Conservation (phyloP, 2,113 vertebrate species). For the Bubo blakistoni region DNA sequence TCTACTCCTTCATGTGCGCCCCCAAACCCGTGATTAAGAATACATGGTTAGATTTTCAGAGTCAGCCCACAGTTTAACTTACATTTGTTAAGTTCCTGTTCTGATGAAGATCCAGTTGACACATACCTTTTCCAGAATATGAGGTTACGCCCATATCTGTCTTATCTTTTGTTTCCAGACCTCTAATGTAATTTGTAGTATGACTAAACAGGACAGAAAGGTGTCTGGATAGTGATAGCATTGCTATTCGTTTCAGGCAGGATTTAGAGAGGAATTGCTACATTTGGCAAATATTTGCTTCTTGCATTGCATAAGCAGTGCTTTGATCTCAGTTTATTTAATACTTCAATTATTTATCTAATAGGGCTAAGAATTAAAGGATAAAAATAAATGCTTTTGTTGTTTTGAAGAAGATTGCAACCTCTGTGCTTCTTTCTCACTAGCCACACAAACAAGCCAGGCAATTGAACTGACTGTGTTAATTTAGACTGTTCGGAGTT, state of each 20-base stretch:
- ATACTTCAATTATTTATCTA: background rate
- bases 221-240: background rate
- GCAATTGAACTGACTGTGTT: background rate
- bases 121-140: background rate
- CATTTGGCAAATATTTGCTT: background rate
- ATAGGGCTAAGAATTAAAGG: background rate
- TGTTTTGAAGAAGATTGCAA: background rate
- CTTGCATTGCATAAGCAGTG: background rate
- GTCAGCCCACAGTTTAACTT: background rate
- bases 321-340: background rate
- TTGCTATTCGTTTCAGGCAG: background rate
- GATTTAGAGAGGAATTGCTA: background rate
- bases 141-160: background rate
- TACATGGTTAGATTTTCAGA: background rate
- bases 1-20: background rate
- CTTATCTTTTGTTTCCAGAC: background rate
- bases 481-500: background rate
- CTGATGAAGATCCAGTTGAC: background rate
- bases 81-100: background rate
- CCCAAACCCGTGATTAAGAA: background rate
- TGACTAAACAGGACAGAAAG: background rate
- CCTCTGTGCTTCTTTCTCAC: background rate
- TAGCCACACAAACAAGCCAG: background rate
- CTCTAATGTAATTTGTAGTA: background rate
- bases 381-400: background rate